phyloP scores from a whole-genome alignment of 2,113 vertebrate species.

The Gavialis gangeticus region DNA sequence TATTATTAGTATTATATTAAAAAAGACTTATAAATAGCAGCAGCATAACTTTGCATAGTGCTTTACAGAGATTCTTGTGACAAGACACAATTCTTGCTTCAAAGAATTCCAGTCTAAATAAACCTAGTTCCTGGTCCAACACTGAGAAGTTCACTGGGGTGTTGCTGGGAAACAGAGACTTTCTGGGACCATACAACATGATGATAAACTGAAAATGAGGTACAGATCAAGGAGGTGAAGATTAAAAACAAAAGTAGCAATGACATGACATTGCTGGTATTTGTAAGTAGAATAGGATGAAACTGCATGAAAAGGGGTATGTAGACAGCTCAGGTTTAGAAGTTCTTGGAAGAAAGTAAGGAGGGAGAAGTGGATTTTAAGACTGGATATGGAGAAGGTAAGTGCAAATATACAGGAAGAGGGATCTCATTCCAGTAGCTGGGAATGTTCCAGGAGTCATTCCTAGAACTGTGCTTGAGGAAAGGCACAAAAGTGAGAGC shows the following conservation, averaged over 20 bases:
- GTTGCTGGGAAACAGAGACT: rapidly evolving
- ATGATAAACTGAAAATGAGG: not conserved
- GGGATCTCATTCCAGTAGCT: not conserved
- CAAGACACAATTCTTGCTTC: not conserved
- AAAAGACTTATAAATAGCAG: not conserved
- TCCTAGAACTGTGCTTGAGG: not conserved
- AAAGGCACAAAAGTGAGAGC: not conserved
- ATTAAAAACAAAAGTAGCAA: not conserved
- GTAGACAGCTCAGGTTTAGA: not conserved
- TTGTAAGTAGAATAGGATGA: not conserved
- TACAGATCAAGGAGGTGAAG: not conserved
- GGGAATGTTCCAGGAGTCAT: not conserved
- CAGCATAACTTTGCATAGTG: not conserved
- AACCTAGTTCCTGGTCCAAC: not conserved
- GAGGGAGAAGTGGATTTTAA: not conserved
- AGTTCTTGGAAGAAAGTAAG: not conserved
- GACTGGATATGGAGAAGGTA: not conserved
- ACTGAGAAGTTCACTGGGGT: not conserved
- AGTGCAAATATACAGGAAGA: not conserved
- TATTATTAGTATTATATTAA: not conserved
- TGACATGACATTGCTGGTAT: not conserved
- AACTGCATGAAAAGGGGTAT: not conserved
- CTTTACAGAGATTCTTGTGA: not conserved
- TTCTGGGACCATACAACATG: not conserved
- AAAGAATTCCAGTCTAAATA: not conserved